Conservation (phyloP, 2,888 invertebrate genomes). For the Drepanosiphum platanoidis region DNA sequence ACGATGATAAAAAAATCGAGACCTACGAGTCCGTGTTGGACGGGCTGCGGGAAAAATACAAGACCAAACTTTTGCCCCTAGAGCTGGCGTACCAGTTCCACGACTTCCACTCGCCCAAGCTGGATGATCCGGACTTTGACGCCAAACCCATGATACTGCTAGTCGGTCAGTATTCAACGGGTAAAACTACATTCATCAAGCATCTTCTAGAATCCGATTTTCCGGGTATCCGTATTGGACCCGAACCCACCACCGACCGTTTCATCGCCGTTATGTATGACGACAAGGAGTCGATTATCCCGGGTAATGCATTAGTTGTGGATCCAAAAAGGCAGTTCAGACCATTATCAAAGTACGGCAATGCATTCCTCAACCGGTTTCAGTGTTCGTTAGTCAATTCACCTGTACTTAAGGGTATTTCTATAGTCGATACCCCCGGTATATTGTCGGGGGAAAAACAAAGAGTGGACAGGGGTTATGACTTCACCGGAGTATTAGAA, state of each 20-base stretch:
- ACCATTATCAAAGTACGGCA: conserved; percentile 74
- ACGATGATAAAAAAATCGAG: conserved; percentile 77
- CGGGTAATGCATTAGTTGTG: conserved; percentile 75
- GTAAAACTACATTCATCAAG: conserved; percentile 72
- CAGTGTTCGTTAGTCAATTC: conserved; percentile 73
- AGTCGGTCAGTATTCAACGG: conserved; percentile 75
- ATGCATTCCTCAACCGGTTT: conserved; percentile 74
- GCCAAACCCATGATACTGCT: conserved; percentile 76
- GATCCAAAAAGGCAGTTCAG: conserved; percentile 74
- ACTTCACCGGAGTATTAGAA: conserved; percentile 75
- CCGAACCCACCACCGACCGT: conserved; percentile 75
- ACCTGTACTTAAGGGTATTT: conserved; percentile 72
- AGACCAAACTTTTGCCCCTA: conserved; percentile 70
- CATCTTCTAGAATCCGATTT: conserved; percentile 72
- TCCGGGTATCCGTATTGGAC: conserved; percentile 75
- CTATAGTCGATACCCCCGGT: conserved; percentile 75
- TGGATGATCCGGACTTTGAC: conserved; percentile 74
- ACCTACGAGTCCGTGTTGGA: conserved; percentile 87
- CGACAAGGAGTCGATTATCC: conserved; percentile 70
- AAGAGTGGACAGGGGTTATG: conserved; percentile 74
- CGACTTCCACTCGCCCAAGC: conserved; percentile 71
- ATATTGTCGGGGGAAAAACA: conserved; percentile 74
- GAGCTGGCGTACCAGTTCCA: conserved; percentile 71
- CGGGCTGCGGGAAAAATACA: conserved; percentile 72
- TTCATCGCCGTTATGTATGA: conserved; percentile 74